Evolutionary conservation across 2,888 invertebrate species (phyloP).

Genomic region (Epirrhoe tristata): DNA sequence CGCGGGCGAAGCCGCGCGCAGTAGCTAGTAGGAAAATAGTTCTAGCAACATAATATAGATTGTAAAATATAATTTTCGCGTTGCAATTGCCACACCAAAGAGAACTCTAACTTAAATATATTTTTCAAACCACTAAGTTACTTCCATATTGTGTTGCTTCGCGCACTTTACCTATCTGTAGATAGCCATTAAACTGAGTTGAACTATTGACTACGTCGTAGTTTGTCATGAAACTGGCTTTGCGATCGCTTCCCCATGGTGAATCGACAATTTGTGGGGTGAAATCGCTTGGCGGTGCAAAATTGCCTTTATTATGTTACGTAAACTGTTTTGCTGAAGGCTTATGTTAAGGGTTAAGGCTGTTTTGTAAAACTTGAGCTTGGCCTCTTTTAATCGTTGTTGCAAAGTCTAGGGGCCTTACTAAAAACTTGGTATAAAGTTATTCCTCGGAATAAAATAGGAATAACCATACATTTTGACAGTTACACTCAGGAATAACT

Average conservation of each 20-base stretch:
- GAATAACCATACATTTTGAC: too few species aligned
- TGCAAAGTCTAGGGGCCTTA: too few species aligned
- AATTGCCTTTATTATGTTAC: slow-evolving; percentile 26
- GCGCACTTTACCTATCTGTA: not conserved
- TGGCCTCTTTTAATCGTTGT: slow-evolving; percentile 12
- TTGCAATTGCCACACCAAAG: too few species aligned
- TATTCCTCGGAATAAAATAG: too few species aligned
- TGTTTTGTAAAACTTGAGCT: slow-evolving; percentile 23
- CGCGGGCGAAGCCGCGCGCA: too few species aligned
- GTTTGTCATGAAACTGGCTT: slow-evolving; percentile 17
- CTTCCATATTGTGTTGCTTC: not conserved
- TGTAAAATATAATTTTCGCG: too few species aligned
- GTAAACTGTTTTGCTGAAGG: slow-evolving; percentile 22
- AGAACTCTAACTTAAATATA: too few species aligned
- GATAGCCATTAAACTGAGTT: not conserved
- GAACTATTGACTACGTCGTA: not conserved
- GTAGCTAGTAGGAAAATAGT: too few species aligned
- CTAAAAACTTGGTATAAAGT: too few species aligned
- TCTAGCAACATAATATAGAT: too few species aligned
- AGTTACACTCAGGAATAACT: too few species aligned
- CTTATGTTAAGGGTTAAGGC: slow-evolving; percentile 25
- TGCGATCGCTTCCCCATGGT: slow-evolving; percentile 15
- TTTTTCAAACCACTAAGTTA: too few species aligned
- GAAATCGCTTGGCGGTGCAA: slow-evolving; percentile 13
- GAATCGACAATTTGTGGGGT: slow-evolving; percentile 27